Conservation (phyloP, 2,797 vertebrate genomes). For the Jordanella pulchra region DNA sequence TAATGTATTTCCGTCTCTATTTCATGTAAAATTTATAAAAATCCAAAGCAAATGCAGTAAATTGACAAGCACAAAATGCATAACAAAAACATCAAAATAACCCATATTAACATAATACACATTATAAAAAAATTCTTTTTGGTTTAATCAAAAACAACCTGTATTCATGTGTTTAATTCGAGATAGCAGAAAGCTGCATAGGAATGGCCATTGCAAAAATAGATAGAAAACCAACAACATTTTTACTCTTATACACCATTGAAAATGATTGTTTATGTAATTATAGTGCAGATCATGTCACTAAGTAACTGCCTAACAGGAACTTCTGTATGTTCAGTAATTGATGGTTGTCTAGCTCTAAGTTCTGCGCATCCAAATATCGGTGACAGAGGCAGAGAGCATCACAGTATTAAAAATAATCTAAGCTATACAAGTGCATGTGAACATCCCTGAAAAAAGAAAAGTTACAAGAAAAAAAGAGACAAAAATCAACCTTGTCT, state of each 20-base stretch:
- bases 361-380: conserved; percentile 56
- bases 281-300: conserved; percentile 50
- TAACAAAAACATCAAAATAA: neutral
- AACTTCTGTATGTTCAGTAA: conserved; percentile 55
- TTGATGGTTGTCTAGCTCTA: conserved; percentile 66
- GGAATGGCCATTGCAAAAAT: neutral
- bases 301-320: conserved; percentile 59
- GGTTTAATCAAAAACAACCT: neutral
- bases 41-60: neutral
- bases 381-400: conserved; percentile 8
- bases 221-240: neutral
- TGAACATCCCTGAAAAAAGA: conserved; percentile 28
- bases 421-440: conserved; percentile 25
- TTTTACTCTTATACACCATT: neutral
- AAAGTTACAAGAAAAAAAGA: neutral
- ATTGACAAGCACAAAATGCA: neutral
- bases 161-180: neutral
- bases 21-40: neutral
- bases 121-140: neutral
- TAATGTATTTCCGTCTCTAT: neutral
- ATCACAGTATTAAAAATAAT: conserved; percentile 13
- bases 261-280: neutral
- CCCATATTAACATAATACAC: neutral
- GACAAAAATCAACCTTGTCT: conserved; percentile 5
- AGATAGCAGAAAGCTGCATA: neutral